Evolutionary conservation across 1,140 invertebrate species (phyloP), one percentile per base, ranked within the genome.

Genomic region (Drosophila tropicalis): DNA sequence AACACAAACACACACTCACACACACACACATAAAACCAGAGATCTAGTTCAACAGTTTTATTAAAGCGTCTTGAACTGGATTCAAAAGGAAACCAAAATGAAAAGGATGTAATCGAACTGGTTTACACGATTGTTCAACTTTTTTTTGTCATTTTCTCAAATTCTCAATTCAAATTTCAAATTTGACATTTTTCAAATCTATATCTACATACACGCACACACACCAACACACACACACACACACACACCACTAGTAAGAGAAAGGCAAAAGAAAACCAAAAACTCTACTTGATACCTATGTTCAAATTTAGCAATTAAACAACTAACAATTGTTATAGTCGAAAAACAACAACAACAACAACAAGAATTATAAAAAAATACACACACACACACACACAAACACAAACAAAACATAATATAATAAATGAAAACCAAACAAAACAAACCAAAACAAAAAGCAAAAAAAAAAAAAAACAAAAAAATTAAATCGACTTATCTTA

Each of bases 251-350:
- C 66, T 69, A 66, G 54, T 63, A 36, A 51, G 44, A 22, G 44
- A 51, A 51, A 22, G 44, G 34, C 57, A 56, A 67, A 63, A 7
- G 9, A 84, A 63, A 74, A 64, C 44, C 17, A 13, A 54, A 74
- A 84, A 85, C 78, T 85, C 82, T 83, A 79, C 84, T 86, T 79
- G 84, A 86, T 87, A 86, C 83, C 83, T 87, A 89, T 87, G 85
- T 89, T 89, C 85, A 87, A 87, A 87, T 89, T 83, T 78, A 84
- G 81, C 76, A 85, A 90, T 76, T 85, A 90, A 51, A 51, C 65
- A 81, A 84, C 84, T 89, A 84, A 90, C 81, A 90, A 83, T 86
- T 77, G 84, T 87, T 86, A 73, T 76, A 78, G 68, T 78, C 69
- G 82, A 69, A 71, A 65, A 64, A 65, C 7, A 22, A 51, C 29